Percentiles rank a stretch among this genome's conserved stretches.
Evolutionary conservation across 2,113 vertebrate genomes (phyloP).

Genomic region (Myodes glareolus): DNA sequence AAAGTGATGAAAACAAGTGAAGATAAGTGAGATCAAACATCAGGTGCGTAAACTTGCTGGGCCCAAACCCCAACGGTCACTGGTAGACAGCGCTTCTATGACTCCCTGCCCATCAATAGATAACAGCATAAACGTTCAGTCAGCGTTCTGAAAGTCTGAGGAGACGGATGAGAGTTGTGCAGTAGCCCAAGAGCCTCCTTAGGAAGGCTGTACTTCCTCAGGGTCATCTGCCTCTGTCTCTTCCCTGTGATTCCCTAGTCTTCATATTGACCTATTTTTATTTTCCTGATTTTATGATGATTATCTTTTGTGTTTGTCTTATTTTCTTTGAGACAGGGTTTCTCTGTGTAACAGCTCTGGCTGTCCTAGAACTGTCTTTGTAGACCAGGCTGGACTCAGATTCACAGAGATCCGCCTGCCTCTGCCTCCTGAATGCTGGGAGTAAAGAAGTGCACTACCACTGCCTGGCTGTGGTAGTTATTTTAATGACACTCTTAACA

Average conservation of each 20-base stretch:
- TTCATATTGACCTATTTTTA: neutral
- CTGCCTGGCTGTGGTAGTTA: neutral
- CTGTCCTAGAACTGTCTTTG: neutral
- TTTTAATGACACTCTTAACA: constrained; percentile 10
- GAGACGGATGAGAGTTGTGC: neutral
- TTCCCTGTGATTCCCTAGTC: neutral
- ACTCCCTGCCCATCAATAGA: neutral
- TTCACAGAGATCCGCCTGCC: neutral
- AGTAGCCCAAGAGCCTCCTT: neutral
- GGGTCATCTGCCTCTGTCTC: neutral
- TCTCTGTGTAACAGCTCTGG: neutral
- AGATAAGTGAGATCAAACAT: constrained; percentile 20
- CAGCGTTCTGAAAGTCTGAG: neutral
- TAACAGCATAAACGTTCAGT: neutral
- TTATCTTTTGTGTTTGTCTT: neutral
- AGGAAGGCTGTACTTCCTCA: neutral
- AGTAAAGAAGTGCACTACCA: neutral
- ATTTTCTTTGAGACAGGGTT: neutral
- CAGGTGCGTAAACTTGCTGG: constrained; percentile 14
- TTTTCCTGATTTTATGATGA: constrained; percentile 27
- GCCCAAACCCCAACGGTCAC: neutral
- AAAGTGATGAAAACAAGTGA: neutral
- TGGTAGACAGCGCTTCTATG: neutral
- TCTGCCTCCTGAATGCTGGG: neutral
- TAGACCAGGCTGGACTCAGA: neutral